phyloP scores from a whole-genome alignment of 2,888 invertebrate genomes.

The Philereme vetulata region DNA sequence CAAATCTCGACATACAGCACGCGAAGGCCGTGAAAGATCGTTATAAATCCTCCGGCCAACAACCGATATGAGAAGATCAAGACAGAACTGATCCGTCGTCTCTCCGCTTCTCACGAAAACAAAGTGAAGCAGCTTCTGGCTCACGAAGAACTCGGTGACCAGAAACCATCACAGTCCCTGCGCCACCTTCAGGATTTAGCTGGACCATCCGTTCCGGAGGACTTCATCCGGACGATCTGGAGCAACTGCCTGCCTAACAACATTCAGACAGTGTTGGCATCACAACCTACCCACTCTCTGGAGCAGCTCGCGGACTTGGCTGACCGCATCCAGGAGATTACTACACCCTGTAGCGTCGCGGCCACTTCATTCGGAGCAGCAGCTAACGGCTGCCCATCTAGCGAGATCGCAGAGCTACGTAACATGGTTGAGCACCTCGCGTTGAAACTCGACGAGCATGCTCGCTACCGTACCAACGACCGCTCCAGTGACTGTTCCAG shows the following conservation, averaged over 20 bases:
- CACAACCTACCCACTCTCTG: neutral
- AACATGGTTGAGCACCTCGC: neutral
- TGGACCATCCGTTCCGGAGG: slow-evolving; percentile 3
- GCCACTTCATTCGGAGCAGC: neutral
- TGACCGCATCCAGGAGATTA: too few species aligned
- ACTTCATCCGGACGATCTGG: slow-evolving; percentile 1
- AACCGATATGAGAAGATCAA: slow-evolving; percentile 1
- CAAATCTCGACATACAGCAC: neutral
- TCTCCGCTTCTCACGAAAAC: slow-evolving; percentile 6
- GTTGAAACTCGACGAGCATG: too few species aligned
- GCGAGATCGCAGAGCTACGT: neutral
- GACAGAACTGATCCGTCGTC: neutral
- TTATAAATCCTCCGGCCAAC: neutral
- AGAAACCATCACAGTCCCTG: slow-evolving; percentile 4
- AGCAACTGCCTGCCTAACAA: slow-evolving; percentile 2
- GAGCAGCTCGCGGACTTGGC: too few species aligned
- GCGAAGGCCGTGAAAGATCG: neutral
- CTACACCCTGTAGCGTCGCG: neutral
- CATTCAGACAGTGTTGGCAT: slow-evolving; percentile 4
- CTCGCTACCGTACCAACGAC: too few species aligned
- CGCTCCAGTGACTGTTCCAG: too few species aligned
- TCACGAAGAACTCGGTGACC: slow-evolving; percentile 6
- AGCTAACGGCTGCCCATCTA: neutral
- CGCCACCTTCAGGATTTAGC: slow-evolving; percentile 5
- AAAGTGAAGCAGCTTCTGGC: neutral